A percentile compares a stretch with the other conserved stretches of the same genome.
These are phyloP conservation scores for Sacculina carcini DNA, from an alignment of 2,888 invertebrate genomes.

Conservation along the genomic window DNA sequence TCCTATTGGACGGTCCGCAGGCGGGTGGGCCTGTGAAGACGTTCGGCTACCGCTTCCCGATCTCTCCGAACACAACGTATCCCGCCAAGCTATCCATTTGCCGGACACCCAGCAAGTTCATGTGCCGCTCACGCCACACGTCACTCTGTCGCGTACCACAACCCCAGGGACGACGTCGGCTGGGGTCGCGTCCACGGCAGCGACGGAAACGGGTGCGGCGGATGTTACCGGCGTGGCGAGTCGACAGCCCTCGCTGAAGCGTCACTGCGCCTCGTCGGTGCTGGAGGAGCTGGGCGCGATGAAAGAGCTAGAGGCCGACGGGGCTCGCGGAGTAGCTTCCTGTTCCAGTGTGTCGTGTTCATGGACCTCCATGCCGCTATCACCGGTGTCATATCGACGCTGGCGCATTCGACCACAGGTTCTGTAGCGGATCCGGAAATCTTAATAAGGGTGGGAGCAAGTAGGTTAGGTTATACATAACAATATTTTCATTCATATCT, in stretches of 20 bases:
- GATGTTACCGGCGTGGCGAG: no score
- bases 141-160: background rate
- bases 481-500: no score
- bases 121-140: background rate
- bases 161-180: background rate
- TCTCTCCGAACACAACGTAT: background rate
- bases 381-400: background rate
- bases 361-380: background rate
- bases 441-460: no score
- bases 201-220: no score
- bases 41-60: no score
- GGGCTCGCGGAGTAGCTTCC: background rate
- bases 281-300: background rate
- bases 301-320: background rate
- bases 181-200: background rate
- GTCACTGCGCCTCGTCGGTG: background rate
- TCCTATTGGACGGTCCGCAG: no score
- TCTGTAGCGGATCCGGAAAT: no score
- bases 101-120: background rate
- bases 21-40: no score
- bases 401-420: conserved; percentile 1
- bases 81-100: background rate
- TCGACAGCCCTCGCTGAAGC: background rate
- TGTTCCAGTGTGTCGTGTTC: no score
- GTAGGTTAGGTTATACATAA: no score